Evolutionary conservation across 2,888 invertebrate species (phyloP).

Genomic region (Epinotia demarniana): DNA sequence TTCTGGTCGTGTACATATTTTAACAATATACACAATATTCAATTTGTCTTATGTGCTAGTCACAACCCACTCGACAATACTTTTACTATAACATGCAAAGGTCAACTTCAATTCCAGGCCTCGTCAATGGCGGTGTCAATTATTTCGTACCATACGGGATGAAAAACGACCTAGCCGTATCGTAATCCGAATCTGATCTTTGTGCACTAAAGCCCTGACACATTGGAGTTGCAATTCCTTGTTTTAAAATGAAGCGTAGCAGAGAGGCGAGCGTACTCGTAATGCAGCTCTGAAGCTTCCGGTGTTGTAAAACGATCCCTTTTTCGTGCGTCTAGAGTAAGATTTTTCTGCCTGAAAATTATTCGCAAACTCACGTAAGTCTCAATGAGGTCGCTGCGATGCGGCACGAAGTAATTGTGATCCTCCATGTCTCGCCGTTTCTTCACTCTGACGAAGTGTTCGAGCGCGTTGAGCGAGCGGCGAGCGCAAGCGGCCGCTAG

Average conservation of each 20-base stretch:
- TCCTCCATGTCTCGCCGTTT: conserved; percentile 97
- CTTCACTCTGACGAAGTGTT: conserved; percentile 98
- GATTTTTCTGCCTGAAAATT: conserved; percentile 10
- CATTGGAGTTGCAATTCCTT: conserved; percentile 15
- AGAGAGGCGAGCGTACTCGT: neutral
- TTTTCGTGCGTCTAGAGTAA: neutral
- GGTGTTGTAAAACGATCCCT: neutral
- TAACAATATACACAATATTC: neutral
- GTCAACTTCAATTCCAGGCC: conserved; percentile 9
- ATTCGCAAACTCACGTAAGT: conserved; percentile 91
- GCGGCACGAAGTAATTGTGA: conserved; percentile 98
- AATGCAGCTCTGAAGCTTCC: conserved; percentile 12
- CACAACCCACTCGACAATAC: neutral
- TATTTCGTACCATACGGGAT: conserved; percentile 23
- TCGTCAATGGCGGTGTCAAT: conserved; percentile 26
- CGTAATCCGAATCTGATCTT: conserved; percentile 9
- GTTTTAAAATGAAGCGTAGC: conserved; percentile 13
- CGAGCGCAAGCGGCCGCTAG: conserved; percentile 96
- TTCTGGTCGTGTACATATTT: neutral
- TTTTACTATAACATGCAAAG: neutral
- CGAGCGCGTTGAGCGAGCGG: conserved; percentile 96
- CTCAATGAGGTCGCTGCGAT: conserved; percentile 96
- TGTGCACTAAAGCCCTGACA: conserved; percentile 9
- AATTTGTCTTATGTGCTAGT: neutral
- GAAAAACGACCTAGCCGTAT: conserved; percentile 29